Conservation (phyloP, 2,113 vertebrate genomes). For the Phycodurus eques region DNA sequence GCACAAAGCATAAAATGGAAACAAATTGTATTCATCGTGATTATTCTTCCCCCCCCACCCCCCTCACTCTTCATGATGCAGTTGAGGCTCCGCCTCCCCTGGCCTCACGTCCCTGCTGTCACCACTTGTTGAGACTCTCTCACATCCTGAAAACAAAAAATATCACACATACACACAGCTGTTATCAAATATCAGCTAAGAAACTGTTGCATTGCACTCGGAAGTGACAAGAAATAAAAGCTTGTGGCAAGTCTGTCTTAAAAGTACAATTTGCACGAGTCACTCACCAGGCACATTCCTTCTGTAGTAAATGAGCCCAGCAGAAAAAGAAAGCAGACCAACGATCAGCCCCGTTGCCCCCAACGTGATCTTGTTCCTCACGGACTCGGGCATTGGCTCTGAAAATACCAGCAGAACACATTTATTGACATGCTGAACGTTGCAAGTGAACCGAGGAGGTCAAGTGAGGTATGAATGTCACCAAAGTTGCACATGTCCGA, state of each 20-base stretch:
- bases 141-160: too few relatives aligned
- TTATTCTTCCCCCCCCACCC: neutral
- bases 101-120: too few relatives aligned
- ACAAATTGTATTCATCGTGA: neutral
- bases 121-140: too few relatives aligned
- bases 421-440: neutral
- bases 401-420: conserved; percentile 9
- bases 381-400: conserved; percentile 16
- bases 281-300: conserved; percentile 34
- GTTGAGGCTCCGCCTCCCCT: too few relatives aligned
- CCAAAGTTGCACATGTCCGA: too few relatives aligned
- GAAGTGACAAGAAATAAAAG: neutral
- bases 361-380: conserved; percentile 39
- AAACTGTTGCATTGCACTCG: neutral
- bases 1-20: neutral
- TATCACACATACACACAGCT: too few relatives aligned
- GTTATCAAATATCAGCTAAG: too few relatives aligned
- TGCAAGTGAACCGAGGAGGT: too few relatives aligned
- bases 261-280: neutral
- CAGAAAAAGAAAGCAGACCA: conserved; percentile 42
- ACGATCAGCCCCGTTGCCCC: conserved; percentile 50
- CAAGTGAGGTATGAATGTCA: too few relatives aligned
- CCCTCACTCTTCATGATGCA: too few relatives aligned
- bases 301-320: conserved; percentile 53
- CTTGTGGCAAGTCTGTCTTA: neutral